Evolutionary conservation across 2,888 invertebrate genomes (phyloP), one percentile per base, ranked within the genome.

Genomic region (Hypomecis atomaria): DNA sequence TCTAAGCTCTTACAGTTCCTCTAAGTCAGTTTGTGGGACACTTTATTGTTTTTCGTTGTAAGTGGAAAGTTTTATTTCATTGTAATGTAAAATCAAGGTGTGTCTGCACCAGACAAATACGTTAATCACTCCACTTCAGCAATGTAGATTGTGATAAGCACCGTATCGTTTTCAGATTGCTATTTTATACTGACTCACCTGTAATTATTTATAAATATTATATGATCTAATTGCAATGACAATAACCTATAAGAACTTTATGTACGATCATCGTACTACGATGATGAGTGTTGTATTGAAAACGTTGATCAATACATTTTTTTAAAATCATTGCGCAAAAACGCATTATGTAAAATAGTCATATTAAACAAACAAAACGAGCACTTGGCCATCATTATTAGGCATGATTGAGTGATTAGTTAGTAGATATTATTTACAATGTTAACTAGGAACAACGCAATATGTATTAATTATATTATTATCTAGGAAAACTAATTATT

Each of bases 101-200:
- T 56, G 37, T 8, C 56, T 37, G 38, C 37, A 72, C 69, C 71
- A 73, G 72, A 66, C 72, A 62, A 74, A 75, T 73, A 60, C 56
- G 56, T 61, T 75, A 73, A 78, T 83, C 82, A 74, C 71, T 73
- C 72, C 78, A 81, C 83, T 83, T 76, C 73, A 83, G 68, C 45
- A 23, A 23, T 23, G 23, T 78, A 76, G 74, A 70, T 61, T 62
- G 67, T 62, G 82, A 84, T 85, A 82, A 79, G 72, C 66, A 73
- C 75, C 78, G 71, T 79, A 79, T 79, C 82, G 66, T 58, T 72
- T 72, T 75, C 57, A 74, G 78, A 79, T 80, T 78, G 68, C 71
- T 62, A 68, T 69, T 74, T 71, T 72, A 71, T 59, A 59, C 42
- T 60, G 38, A 61, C 45, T 59, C 52, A 66, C 69, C 62, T 58